Evolutionary conservation across 2,797 vertebrate species (phyloP), one percentile per base, ranked within the genome.

Genomic region (Coendou prehensilis): DNA sequence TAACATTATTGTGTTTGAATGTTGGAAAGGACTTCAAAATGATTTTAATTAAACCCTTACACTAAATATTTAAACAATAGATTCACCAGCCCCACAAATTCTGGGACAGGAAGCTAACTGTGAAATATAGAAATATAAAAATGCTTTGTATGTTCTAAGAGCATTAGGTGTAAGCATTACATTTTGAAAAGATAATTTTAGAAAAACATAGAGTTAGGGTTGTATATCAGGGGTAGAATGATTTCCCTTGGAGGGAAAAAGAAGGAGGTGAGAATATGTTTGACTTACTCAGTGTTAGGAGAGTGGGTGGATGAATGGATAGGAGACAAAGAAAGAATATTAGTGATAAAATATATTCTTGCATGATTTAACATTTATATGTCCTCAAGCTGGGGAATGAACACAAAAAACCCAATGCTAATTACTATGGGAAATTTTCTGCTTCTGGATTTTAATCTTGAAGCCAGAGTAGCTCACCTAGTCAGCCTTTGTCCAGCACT

Each of bases 401-500:
- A 37, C 52, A 81, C 5, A 87, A 10, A 52, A 30, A 75, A 73
- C 17, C 2, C 56, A 67, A 3, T 17, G 9, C 28, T 52, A 85
- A 37, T 23, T 91, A 41, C 7, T 56, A 69, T 30, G 50, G 61
- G 79, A 89, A 69, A 37, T 30, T 89, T 75, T 50, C 41, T 82
- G 45, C 41, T 23, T 52, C 13, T 56, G 23, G 71, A 28, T 86
- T 79, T 89, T 78, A 69, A 80, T 18, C 84, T 9, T 63, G 47
- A 85, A 56, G 30, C 14, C 52, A 81, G 47, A 76, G 22, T n/a
- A 75, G 30, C 7, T 22, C 28, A 41, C 15, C 5, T 20, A 69
- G 50, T 79, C 52, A 67, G 14, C 79, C 93, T n/a, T 91, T n/a
- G 93, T 33, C 37, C 50, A 91, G 47, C 15, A 20, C 80, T 86